Percentiles rank a stretch among this genome's conserved stretches.
These are phyloP conservation scores for Mormyrops attenuatus DNA, from an alignment of 2,797 vertebrate species.

Conservation along the genomic window DNA sequence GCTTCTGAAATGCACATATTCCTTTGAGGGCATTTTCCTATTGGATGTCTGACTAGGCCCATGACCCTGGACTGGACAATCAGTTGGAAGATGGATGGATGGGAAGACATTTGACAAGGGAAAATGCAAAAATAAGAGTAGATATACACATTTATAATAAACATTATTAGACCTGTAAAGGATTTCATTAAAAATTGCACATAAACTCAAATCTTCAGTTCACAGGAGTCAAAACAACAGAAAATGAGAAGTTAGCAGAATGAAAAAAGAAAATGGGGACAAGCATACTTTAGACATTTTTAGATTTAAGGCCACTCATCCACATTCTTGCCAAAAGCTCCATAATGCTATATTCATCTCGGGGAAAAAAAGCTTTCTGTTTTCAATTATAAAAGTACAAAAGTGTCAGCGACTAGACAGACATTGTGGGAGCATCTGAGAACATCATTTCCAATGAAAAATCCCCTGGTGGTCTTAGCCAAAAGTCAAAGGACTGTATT, in stretches of 20 bases:
- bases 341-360: neutral
- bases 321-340: neutral
- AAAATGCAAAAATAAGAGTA: neutral
- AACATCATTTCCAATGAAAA: conserved; percentile 41
- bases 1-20: neutral
- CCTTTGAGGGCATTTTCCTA: neutral
- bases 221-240: neutral
- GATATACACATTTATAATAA: neutral
- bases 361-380: conserved; percentile 25
- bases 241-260: neutral
- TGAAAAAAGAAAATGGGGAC: neutral
- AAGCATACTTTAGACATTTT: neutral
- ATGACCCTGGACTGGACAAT: neutral
- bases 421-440: conserved; percentile 32
- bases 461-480: conserved; percentile 32
- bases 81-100: neutral
- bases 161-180: neutral
- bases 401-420: conserved; percentile 30
- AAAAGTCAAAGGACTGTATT: conserved; percentile 26
- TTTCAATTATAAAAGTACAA: conserved; percentile 28
- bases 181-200: neutral
- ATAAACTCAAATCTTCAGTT: neutral
- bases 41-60: neutral
- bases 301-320: neutral
- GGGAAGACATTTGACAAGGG: neutral